Base-by-base conservation (phyloP, 2,888 invertebrate genomes). In the Parelbella ahira region DNA sequence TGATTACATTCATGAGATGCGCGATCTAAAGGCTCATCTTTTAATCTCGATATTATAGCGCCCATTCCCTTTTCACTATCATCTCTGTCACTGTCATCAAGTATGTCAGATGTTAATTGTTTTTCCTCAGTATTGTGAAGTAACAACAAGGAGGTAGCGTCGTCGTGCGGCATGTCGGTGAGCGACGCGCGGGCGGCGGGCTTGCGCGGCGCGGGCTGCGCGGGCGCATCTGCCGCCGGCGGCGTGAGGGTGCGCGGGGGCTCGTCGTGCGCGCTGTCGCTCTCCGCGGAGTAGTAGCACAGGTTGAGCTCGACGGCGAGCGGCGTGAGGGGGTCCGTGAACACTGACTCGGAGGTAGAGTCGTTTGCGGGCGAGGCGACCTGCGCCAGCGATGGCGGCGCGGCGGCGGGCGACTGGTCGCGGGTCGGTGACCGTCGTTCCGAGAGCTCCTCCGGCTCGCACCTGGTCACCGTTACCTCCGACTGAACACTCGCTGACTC, bases 311-410 rank as follows among this genome's bases (percentile, higher is more conserved):
- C 91, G 55, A 90, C 88, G 51, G 89, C 90, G 59, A 88, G 88
- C 65, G 90, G 90, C 69, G 90, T 89, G 55, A 90, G 83, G 55
- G 93, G 91, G 74, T 93, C 93, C 56, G 93, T 93, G 83, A 93
- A 93, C 72, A 93, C 90, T 65, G 93, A 93, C 73, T 92, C 93
- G 51, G 92, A 91, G 60, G 89, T 91, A 56, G 93, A 92, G 51
- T 88, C 89, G 63, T 83, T 88, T 62, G 86, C 89, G 54, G 88
- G 89, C 53, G 78, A 75, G 58, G 60, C 62, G 54, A 60, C 59
- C 15, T 30, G 60, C 54, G 63, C 50, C 33, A 51, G 50, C 48
- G 25, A 11, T 12, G 59, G 59, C 53, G 58, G 56, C 54, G 62
- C 60, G 58, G 60, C 56, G 64, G 67, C 62, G 62, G 68, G 58